Conservation (phyloP, 2,113 vertebrate genomes). For the Hyla sarda region DNA sequence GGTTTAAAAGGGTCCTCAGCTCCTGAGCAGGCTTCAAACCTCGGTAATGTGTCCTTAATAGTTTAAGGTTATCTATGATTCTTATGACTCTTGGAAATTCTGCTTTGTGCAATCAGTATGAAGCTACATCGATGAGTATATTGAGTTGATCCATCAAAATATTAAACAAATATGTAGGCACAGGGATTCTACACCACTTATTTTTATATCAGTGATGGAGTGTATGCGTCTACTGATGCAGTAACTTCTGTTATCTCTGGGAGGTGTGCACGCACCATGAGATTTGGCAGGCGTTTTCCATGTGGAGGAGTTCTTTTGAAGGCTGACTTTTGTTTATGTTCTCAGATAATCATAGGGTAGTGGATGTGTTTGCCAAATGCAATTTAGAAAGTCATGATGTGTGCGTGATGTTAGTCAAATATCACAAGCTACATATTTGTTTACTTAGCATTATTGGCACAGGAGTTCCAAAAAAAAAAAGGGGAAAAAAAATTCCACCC, state of each 20-base stretch:
- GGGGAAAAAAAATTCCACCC: neutral
- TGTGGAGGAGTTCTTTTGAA: conserved; percentile 24
- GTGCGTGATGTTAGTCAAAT: conserved; percentile 28
- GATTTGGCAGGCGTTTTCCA: conserved; percentile 13
- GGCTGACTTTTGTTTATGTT: conserved; percentile 27
- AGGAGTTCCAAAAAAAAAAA: neutral
- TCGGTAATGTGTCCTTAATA: too few species aligned
- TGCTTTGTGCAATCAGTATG: neutral
- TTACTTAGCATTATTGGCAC: neutral
- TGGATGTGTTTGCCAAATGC: conserved; percentile 12
- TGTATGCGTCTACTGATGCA: too few species aligned
- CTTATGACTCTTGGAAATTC: neutral
- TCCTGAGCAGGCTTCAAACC: too few species aligned
- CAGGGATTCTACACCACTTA: too few species aligned
- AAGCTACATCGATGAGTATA: neutral
- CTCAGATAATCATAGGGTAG: neutral
- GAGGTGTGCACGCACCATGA: neutral
- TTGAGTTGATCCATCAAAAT: too few species aligned
- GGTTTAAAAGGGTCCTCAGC: too few species aligned
- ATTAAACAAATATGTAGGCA: too few species aligned
- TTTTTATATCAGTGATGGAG: too few species aligned
- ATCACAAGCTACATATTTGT: conserved; percentile 33
- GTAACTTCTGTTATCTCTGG: neutral
- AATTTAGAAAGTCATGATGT: neutral
- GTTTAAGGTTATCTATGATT: too few species aligned